Evolutionary conservation across 2,113 vertebrate species (phyloP), one percentile per base, ranked within the genome.

Genomic region (Larimichthys crocea): DNA sequence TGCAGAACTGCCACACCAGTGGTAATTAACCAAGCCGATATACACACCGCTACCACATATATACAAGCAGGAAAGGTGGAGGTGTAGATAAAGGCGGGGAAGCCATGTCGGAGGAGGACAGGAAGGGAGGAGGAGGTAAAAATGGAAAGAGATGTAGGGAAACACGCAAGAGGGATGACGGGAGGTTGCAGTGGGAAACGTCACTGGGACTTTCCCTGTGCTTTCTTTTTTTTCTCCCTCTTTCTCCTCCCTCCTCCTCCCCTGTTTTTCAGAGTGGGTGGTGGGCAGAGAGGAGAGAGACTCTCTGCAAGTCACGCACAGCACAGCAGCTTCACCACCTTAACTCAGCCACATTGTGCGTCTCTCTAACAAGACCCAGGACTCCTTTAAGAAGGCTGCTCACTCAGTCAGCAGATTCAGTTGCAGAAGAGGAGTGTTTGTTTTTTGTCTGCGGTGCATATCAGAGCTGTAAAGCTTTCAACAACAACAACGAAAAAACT

Each of bases 201-300:
- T 93, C 90, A 90, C 69, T 15, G 85, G 90, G 92, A 88, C 82
- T 91, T 91, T 82, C 89, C 87, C 79, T 79, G 59, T 73, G 83
- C 77, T 71, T 29, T 50, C 11, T 68, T 29, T 10, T 1, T 55
- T 24, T 24, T 24, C 1, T n/a, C 4, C 1, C 4, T 74, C 65
- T 5, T 3, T 17, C 15, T 8, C 22, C 26, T 5, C 7, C n/a
- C 15, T 10, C 22, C 40, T 29, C 74, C 72, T 56, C 63, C 70
- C 66, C 71, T 60, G 14, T 44, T 68, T 76, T 85, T 72, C 50
- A 62, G 81, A 82, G 72, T 14, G 75, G 87, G 79, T 70, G 89
- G 86, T 76, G 74, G 56, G 79, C 42, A 83, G 76, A 81, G 83
- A 75, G 65, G 56, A 78, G 67, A 19, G 46, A 61, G 44, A 48